These are phyloP conservation scores for Drosophila greeni DNA, from an alignment of 2,888 invertebrate genomes.

Conservation along the genomic window DNA sequence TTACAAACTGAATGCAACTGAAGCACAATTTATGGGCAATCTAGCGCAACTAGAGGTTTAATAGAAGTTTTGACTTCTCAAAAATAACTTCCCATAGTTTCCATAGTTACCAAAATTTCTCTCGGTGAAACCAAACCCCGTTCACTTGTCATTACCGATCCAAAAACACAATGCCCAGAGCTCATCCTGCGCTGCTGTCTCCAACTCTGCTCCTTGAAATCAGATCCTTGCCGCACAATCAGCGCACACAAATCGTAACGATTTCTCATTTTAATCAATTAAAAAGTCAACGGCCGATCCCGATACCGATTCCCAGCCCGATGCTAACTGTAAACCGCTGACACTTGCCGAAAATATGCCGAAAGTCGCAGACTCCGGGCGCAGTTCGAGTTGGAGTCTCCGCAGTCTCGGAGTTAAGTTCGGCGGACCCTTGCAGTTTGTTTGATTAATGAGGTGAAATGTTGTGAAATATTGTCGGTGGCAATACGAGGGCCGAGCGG, in stretches of 20 bases:
- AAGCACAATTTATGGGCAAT: neutral
- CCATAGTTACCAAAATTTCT: slow-evolving; percentile 4
- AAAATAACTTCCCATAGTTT: no score
- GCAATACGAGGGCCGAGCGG: neutral
- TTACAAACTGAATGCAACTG: neutral
- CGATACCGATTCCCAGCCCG: slow-evolving; percentile 17
- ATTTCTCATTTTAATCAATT: slow-evolving; percentile 78
- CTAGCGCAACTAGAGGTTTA: no score
- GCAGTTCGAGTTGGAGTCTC: slow-evolving; percentile 19
- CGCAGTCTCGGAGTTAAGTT: slow-evolving; percentile 1
- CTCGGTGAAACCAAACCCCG: slow-evolving; percentile 25
- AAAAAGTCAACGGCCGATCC: slow-evolving; percentile 76
- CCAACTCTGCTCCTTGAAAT: slow-evolving; percentile 64
- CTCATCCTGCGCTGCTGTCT: slow-evolving; percentile 19
- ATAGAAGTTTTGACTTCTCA: no score
- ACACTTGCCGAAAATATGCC: slow-evolving; percentile 71
- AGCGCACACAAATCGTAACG: slow-evolving; percentile 76
- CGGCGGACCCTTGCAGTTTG: slow-evolving; percentile 54
- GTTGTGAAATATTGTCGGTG: slow-evolving; percentile 75
- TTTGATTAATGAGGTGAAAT: slow-evolving; percentile 78
- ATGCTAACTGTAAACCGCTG: slow-evolving; percentile 64
- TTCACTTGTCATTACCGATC: slow-evolving; percentile 68
- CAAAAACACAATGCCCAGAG: slow-evolving; percentile 24
- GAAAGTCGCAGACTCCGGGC: slow-evolving; percentile 19
- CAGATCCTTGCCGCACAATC: slow-evolving; percentile 76